These are phyloP conservation scores for Schizopygopsis malacanthus DNA, from an alignment of 2,797 vertebrate species.

Conservation along the genomic window DNA sequence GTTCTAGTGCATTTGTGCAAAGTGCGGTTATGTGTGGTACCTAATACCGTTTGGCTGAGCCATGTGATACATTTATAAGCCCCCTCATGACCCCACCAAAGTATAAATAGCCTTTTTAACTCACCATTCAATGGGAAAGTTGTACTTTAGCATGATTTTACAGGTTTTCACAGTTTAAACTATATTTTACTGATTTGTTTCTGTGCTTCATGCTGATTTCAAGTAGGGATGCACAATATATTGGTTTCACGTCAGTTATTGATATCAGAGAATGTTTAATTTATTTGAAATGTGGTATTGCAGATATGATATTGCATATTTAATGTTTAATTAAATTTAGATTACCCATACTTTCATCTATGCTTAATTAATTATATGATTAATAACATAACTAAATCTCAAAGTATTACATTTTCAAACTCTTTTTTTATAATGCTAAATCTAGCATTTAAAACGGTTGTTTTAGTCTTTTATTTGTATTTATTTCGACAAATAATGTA, in stretches of 20 bases:
- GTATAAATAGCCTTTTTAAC: conserved; percentile 24
- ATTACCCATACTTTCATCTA: background rate
- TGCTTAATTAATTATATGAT: background rate
- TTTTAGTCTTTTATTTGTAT: background rate
- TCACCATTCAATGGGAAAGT: conserved; percentile 17
- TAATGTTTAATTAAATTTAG: background rate
- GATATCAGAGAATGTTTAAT: background rate
- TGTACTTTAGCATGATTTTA: background rate
- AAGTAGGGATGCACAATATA: background rate
- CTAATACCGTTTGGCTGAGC: conserved; percentile 7
- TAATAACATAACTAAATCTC: background rate
- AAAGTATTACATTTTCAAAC: background rate
- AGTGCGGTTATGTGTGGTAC: background rate
- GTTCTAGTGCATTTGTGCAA: conserved; percentile 29
- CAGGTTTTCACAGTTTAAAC: conserved; percentile 1
- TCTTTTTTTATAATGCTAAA: background rate
- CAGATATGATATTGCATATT: background rate
- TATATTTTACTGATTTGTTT: background rate
- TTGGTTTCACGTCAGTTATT: background rate
- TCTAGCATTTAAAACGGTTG: background rate
- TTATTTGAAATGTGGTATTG: background rate
- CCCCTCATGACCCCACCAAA: conserved; percentile 10
- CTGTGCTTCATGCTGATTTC: background rate
- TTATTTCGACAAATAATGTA: background rate
- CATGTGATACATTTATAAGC: conserved; percentile 12